Percentiles rank a stretch among this genome's conserved stretches.
phyloP scores from a whole-genome alignment of 2,113 vertebrate genomes.

The Nesogale talazaci region DNA sequence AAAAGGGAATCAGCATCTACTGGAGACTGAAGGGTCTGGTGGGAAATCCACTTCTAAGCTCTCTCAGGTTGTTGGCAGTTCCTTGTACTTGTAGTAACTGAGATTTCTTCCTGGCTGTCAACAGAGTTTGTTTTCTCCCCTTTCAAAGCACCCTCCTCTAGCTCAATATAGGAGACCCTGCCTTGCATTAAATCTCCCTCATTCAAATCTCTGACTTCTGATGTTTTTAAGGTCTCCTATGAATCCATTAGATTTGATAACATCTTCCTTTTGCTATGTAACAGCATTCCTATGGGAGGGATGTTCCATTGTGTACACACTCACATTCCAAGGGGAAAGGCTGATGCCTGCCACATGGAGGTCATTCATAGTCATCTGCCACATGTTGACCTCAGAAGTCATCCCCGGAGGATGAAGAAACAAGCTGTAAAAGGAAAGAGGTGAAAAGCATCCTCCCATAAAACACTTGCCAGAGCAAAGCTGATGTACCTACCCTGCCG shows the following conservation, averaged over 20 bases:
- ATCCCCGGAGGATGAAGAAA: background rate
- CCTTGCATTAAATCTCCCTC: background rate
- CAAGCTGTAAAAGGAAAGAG: background rate
- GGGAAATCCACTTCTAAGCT: background rate
- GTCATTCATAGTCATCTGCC: background rate
- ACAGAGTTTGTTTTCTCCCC: background rate
- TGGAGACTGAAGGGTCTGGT: background rate
- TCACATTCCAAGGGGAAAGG: background rate
- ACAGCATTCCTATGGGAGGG: background rate
- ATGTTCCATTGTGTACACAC: background rate
- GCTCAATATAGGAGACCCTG: background rate
- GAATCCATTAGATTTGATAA: background rate
- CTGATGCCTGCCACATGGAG: background rate
- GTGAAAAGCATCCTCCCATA: background rate
- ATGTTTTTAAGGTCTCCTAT: background rate
- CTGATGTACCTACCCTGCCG: background rate
- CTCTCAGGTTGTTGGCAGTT: background rate
- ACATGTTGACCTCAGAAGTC: background rate
- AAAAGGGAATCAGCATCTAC: background rate
- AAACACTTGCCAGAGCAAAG: background rate
- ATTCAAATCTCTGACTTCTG: background rate
- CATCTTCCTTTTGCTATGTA: background rate
- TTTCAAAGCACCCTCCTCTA: background rate
- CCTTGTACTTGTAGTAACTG: background rate
- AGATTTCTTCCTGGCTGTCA: background rate